Conservation (phyloP, 2,113 vertebrate species). For the Eubucco bourcierii region DNA sequence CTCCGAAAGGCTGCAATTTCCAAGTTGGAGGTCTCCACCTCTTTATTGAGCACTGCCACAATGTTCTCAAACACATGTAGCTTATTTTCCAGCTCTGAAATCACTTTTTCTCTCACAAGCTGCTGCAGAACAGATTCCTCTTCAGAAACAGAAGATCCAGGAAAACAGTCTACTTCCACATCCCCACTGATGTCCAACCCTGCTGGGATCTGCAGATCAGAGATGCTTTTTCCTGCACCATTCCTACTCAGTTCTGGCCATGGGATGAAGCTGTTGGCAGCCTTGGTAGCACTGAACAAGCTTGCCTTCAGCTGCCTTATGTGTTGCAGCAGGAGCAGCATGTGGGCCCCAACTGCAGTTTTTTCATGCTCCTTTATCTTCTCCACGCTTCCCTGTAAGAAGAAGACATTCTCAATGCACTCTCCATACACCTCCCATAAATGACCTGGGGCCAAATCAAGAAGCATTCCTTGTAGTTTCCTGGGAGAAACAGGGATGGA, state of each 20-base stretch:
- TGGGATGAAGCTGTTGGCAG: neutral
- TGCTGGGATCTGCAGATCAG: slow-evolving; percentile 50
- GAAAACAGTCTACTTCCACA: slow-evolving; percentile 64
- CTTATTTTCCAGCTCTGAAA: slow-evolving; percentile 79
- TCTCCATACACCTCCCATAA: neutral
- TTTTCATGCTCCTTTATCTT: slow-evolving; percentile 78
- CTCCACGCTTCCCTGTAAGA: slow-evolving; percentile 74
- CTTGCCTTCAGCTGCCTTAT: slow-evolving; percentile 63
- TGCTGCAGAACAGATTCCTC: slow-evolving; percentile 61
- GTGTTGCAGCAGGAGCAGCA: slow-evolving; percentile 76
- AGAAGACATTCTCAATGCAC: neutral
- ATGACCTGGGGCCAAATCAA: neutral
- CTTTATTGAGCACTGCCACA: slow-evolving; percentile 81
- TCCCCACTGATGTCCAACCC: slow-evolving; percentile 37
- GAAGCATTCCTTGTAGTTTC: neutral
- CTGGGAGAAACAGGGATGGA: neutral
- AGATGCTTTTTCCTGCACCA: slow-evolving; percentile 15
- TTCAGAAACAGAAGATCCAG: slow-evolving; percentile 14
- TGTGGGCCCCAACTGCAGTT: slow-evolving; percentile 66
- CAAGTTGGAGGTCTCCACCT: slow-evolving; percentile 80
- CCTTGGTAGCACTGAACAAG: neutral
- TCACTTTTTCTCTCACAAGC: slow-evolving; percentile 61
- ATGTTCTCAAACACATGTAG: slow-evolving; percentile 86
- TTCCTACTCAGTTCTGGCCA: neutral
- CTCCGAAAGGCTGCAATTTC: slow-evolving; percentile 73